phyloP scores from a whole-genome alignment of 2,113 vertebrate species.

The Podocnemis expansa region DNA sequence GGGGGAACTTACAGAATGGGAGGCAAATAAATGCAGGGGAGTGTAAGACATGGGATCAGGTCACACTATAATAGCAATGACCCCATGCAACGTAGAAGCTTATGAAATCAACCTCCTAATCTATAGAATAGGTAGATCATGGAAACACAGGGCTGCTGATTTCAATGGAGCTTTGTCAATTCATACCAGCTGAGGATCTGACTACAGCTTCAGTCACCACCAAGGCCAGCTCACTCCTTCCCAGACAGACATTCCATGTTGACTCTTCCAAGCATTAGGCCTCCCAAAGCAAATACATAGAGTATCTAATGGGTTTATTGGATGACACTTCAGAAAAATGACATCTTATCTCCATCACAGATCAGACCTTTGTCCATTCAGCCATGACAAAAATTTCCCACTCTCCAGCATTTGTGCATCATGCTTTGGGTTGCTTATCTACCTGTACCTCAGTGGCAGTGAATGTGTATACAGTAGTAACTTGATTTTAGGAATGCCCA shows the following conservation, averaged over 20 bases:
- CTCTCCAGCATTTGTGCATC: not conserved
- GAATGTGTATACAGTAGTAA: fast-evolving
- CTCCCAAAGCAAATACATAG: not conserved
- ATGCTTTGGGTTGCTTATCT: fast-evolving
- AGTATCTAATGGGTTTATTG: fast-evolving
- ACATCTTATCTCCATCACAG: fast-evolving
- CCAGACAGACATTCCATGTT: fast-evolving
- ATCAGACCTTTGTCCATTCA: fast-evolving
- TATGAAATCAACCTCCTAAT: not conserved
- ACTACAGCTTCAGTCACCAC: not conserved
- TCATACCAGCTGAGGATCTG: not conserved
- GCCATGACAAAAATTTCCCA: not conserved
- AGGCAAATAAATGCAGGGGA: too few species aligned
- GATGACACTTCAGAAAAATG: not conserved
- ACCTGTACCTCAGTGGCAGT: fast-evolving
- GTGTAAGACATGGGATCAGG: too few species aligned
- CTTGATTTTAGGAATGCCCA: not conserved
- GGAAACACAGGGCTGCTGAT: not conserved
- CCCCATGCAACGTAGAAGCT: not conserved
- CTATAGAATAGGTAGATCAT: not conserved
- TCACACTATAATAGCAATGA: too few species aligned
- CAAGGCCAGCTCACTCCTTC: not conserved
- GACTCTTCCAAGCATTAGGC: not conserved
- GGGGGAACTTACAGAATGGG: too few species aligned
- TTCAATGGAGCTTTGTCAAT: not conserved